These are phyloP conservation scores for Orchesella cincta DNA, from an alignment of 1,140 invertebrate species.

Conservation along the genomic window DNA sequence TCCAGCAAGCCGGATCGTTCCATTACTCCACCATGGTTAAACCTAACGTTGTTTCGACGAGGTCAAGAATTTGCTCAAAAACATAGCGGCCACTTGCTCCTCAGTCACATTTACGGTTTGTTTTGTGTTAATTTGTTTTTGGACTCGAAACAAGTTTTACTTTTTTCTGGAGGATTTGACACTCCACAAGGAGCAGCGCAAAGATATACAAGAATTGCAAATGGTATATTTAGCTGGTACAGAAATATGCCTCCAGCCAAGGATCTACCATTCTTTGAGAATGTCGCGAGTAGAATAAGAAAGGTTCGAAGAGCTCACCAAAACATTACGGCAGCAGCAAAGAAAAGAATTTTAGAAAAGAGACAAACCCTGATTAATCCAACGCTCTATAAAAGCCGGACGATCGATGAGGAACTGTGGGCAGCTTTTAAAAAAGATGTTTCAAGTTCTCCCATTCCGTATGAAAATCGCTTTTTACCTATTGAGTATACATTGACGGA, in stretches of 20 bases:
- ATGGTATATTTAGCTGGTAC: not conserved
- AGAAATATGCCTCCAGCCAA: not conserved
- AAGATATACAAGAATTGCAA: not conserved
- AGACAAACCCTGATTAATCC: not conserved
- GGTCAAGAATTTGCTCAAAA: not conserved
- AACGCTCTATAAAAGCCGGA: not conserved
- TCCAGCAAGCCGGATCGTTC: not conserved
- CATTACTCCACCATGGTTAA: not conserved
- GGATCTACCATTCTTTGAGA: not conserved
- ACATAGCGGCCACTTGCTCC: not conserved
- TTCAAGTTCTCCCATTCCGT: not conserved
- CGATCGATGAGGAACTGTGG: not conserved
- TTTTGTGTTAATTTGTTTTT: not conserved
- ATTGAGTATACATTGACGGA: constrained; percentile 5
- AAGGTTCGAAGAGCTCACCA: not conserved
- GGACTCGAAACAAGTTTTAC: constrained; percentile 1
- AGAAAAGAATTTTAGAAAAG: not conserved
- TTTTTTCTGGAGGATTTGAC: not conserved
- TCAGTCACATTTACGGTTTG: not conserved
- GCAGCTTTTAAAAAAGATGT: not conserved
- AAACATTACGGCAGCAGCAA: not conserved
- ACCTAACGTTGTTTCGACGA: not conserved
- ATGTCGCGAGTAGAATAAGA: not conserved
- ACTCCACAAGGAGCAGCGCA: not conserved
- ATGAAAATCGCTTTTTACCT: not conserved